Evolutionary conservation across 1,140 invertebrate genomes (phyloP).

Genomic region (Orius laevigatus): DNA sequence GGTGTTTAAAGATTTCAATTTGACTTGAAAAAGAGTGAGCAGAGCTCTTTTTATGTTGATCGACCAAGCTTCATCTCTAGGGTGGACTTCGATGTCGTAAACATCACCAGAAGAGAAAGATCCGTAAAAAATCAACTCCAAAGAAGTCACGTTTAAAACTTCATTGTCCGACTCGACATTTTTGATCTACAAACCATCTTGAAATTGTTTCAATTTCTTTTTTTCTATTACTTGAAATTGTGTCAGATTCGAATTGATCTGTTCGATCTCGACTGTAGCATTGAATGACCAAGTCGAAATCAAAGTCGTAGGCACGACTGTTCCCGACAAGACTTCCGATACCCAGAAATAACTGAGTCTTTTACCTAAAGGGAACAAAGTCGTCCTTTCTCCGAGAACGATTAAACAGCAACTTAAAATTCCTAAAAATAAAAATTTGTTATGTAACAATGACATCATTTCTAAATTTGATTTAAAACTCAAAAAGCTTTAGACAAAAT

Average conservation of each 20-base stretch:
- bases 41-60: conserved; percentile 22
- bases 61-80: conserved; percentile 18
- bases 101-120: conserved; percentile 13
- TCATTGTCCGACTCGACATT: conserved; percentile 1
- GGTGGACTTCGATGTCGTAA: neutral
- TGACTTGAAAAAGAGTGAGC: conserved; percentile 18
- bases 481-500: too few species aligned
- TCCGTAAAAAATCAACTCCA: conserved; percentile 13
- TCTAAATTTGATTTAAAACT: too few species aligned
- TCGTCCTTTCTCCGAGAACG: neutral
- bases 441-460: too few species aligned
- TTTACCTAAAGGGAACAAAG: conserved; percentile 13
- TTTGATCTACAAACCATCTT: conserved; percentile 2
- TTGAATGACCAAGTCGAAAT: conserved; percentile 6
- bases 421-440: too few species aligned
- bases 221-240: neutral
- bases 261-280: conserved; percentile 8
- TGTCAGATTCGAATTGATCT: neutral
- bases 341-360: conserved; percentile 14
- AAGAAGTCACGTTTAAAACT: neutral
- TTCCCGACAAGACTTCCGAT: conserved; percentile 9
- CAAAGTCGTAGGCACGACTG: conserved; percentile 6
- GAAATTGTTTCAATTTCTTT: neutral
- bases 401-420: too few species aligned
- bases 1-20: conserved; percentile 10